Evolutionary conservation across 2,888 invertebrate species (phyloP), one percentile per base, ranked within the genome.

Genomic region (Trachelus tabidus): DNA sequence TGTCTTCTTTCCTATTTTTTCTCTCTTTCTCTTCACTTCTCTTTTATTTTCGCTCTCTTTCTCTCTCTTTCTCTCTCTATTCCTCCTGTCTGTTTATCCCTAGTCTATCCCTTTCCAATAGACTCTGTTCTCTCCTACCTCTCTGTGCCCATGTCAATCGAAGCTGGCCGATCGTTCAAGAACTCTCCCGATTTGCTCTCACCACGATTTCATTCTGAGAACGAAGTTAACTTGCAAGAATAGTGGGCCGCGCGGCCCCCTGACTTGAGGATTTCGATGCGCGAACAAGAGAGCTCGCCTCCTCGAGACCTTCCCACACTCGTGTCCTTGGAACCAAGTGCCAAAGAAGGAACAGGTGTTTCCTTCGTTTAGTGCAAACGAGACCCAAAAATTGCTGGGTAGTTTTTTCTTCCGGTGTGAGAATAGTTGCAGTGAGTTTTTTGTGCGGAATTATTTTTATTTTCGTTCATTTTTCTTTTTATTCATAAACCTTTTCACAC

Each of bases 61-160:
- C 75, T 75, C 56, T 75, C 56, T 40, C 75, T 75, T 31, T 75
- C 4, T 56, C 35, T 40, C 56, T 30, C 76, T n/a, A 1, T 35
- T 34, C 76, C 69, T 68, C 76, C 12, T 68, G 33, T 31, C 31
- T 34, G 30, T 11, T 12, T 68, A 76, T 68, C 76, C 35, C 34
- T 33, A 30, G 6, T 71, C 71, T 71, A 12, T 71, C 71, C 33
- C 71, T 71, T 33, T 71, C 71, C 30, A 71, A 71, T 31, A 71
- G 31, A 31, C 30, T 31, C 69, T 12, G 12, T 15, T 31, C 31
- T 30, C 33, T 71, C 71, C 30, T 71, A 71, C 71, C 30, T 33
- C 30, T 69, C 30, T 15, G 71, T 71, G 12, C 71, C 40, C 40
- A 56, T 56, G 40, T 56, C 40, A 56, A 56, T 56, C 40, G 40